A percentile compares a stretch with the other conserved stretches of the same genome.
phyloP scores from a whole-genome alignment of 1,140 invertebrate species.

The Dreissena rostriformis region DNA sequence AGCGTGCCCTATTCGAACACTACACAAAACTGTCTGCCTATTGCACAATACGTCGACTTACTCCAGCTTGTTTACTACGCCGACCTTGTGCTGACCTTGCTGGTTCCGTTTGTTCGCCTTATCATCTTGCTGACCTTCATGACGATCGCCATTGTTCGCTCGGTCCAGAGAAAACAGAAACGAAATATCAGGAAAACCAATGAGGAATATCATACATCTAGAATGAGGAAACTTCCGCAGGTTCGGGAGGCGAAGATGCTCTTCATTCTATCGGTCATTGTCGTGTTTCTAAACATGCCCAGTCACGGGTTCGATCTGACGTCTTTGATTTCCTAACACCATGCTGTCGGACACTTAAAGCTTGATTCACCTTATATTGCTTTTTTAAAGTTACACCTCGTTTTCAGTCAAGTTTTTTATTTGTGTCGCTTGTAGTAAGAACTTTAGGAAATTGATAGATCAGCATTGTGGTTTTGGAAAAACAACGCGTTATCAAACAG shows the following conservation, averaged over 20 bases:
- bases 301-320: slow-evolving; percentile 60
- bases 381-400: slow-evolving; percentile 61
- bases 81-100: slow-evolving; percentile 63
- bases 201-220: slow-evolving; percentile 7
- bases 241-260: slow-evolving; percentile 69
- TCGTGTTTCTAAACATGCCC: slow-evolving; percentile 66
- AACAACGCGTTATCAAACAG: slow-evolving; percentile 12
- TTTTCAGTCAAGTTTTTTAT: slow-evolving; percentile 68
- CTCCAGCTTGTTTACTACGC: slow-evolving; percentile 58
- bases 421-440: slow-evolving; percentile 64
- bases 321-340: slow-evolving; percentile 43
- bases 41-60: slow-evolving; percentile 24
- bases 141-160: slow-evolving; percentile 52
- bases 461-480: slow-evolving; percentile 9
- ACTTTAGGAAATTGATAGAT: slow-evolving; percentile 61
- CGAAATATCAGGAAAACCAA: slow-evolving; percentile 25
- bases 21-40: slow-evolving; percentile 35
- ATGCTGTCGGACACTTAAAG: slow-evolving; percentile 29
- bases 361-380: slow-evolving; percentile 57
- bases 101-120: slow-evolving; percentile 60
- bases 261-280: slow-evolving; percentile 64
- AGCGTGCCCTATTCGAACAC: neutral
- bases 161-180: slow-evolving; percentile 32
- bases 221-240: slow-evolving; percentile 52
- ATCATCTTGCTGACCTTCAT: slow-evolving; percentile 63